These are phyloP conservation scores for Enhydra lutris DNA, from an alignment of 2,113 vertebrate genomes.

Conservation along the genomic window DNA sequence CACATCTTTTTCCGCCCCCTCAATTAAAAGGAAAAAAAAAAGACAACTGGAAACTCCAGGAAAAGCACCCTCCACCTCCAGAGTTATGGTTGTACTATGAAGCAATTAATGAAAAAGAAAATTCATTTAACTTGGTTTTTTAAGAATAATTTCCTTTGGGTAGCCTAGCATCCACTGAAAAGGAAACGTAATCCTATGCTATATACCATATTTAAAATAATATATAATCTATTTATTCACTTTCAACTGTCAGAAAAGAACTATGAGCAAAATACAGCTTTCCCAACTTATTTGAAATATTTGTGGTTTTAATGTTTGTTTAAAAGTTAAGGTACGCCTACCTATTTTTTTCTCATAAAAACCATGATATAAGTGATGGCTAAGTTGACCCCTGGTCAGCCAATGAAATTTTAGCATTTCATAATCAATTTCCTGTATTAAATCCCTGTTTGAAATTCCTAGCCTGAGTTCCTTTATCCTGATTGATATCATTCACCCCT, in stretches of 20 bases:
- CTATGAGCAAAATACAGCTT: neutral
- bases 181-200: neutral
- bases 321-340: neutral
- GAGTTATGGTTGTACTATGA: neutral
- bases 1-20: neutral
- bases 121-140: slow-evolving; percentile 1
- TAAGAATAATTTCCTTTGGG: neutral
- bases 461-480: neutral
- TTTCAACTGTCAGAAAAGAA: slow-evolving; percentile 30
- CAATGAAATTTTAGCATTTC: neutral
- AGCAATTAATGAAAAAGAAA: slow-evolving; percentile 3
- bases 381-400: neutral
- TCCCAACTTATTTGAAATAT: neutral
- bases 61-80: neutral
- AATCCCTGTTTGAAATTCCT: neutral
- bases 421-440: neutral
- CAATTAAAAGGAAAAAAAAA: neutral
- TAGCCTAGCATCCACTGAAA: neutral
- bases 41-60: neutral
- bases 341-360: slow-evolving; percentile 16
- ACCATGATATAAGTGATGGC: neutral
- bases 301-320: slow-evolving; percentile 5
- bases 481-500: neutral
- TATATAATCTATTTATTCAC: neutral
- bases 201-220: neutral